Percentiles rank a stretch among this genome's conserved stretches.
Evolutionary conservation across 2,113 vertebrate species (phyloP).

Genomic region (Hyaena hyaena): DNA sequence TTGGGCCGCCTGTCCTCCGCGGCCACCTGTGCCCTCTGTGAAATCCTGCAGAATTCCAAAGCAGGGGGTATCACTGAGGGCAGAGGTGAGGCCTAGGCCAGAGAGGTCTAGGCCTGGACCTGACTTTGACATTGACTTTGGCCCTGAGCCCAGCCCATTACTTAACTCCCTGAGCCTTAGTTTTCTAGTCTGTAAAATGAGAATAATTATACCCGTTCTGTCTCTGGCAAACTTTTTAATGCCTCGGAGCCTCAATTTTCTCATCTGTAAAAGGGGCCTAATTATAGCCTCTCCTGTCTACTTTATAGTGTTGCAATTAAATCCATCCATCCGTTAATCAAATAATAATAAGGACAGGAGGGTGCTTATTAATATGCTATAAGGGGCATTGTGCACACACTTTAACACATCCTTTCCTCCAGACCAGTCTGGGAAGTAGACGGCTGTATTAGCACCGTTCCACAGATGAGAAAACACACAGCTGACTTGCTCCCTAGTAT

Average conservation of each 20-base stretch:
- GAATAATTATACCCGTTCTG: background rate
- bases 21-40: too few relatives aligned
- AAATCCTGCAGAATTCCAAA: background rate
- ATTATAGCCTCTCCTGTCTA: background rate
- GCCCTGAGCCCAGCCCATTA: background rate
- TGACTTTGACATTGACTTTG: background rate
- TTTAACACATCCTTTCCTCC: background rate
- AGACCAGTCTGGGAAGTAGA: rapidly evolving
- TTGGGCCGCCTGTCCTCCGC: background rate
- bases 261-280: background rate
- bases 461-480: background rate
- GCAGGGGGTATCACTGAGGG: background rate
- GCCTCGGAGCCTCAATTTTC: background rate
- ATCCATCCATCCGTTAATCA: background rate
- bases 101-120: background rate
- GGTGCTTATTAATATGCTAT: rapidly evolving
- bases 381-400: rapidly evolving
- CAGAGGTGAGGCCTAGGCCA: background rate
- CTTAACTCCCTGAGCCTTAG: background rate
- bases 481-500: too few relatives aligned
- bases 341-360: background rate
- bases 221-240: background rate
- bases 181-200: background rate
- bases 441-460: background rate
- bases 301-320: background rate